Evolutionary conservation across 2,113 vertebrate species (phyloP).

Genomic region (Onychostruthus taczanowskii): DNA sequence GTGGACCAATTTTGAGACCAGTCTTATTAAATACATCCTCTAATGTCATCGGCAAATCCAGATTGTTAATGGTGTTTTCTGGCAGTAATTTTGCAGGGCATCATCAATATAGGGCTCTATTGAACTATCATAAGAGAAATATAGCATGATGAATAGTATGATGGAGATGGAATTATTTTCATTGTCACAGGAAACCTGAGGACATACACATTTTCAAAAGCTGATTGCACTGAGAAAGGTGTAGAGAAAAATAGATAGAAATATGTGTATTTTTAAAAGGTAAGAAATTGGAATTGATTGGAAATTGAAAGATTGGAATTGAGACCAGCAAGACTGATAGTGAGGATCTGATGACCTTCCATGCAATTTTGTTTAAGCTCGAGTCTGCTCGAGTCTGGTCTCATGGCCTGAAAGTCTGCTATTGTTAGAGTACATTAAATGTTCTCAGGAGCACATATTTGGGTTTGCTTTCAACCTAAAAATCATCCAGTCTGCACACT

Average conservation of each 20-base stretch:
- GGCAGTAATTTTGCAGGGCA: not conserved
- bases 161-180: not conserved
- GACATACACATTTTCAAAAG: not conserved
- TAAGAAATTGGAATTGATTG: not conserved
- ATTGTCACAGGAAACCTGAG: not conserved
- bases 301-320: not conserved
- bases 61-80: not conserved
- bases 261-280: not conserved
- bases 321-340: not conserved
- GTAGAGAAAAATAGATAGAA: not conserved
- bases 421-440: not conserved
- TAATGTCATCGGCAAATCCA: not conserved
- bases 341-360: not conserved
- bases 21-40: not conserved
- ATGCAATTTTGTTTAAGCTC: not conserved
- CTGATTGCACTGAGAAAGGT: not conserved
- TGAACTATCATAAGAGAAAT: not conserved
- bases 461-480: not conserved
- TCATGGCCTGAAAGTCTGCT: fast-evolving
- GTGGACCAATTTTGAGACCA: not conserved
- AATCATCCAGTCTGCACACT: not conserved
- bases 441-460: not conserved
- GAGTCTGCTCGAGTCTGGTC: not conserved
- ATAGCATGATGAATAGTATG: not conserved
- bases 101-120: not conserved